Evolutionary conservation across 2,113 vertebrate genomes (phyloP), one percentile per base, ranked within the genome.

Genomic region (Anoura caudifer): DNA sequence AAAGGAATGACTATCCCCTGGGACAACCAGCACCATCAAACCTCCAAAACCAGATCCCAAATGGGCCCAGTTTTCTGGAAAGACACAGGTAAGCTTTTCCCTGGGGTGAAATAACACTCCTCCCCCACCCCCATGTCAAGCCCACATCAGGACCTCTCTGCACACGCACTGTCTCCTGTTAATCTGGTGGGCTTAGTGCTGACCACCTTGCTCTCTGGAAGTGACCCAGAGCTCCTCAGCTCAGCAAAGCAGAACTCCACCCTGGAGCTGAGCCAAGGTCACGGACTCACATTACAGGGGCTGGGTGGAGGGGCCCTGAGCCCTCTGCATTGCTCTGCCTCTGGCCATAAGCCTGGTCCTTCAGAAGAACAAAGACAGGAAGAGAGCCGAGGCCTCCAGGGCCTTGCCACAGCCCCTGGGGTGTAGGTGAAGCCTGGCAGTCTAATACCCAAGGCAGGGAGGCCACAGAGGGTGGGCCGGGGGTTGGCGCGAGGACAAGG

Each of bases 301-400:
- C 83, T 2, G 36, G 52, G 76, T n/a, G 17, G 77, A 63, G 54
- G 76, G 56, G 76, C 69, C 67, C 59, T 63, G 67, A 47, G 1
- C 83, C 82, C 88, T 95, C 45, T 59, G 61, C 14, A 73, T 33
- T 36, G 80, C 56, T 93, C 87, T 52, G n/a, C 50, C 59, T 75
- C 92, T 96, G 95, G 93, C 88, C 81, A 50, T 43, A 14, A 85
- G 94, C 77, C 88, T 79, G 31, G 52, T 65, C 91, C 97, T 98
- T 91, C 73, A 8, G 43, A 87, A 67, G 61, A 94, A 96, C 91
- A 96, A 97, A 97, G 87, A 69, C 91, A 97, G 97, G 97, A 97
- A 96, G 79, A 50, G 77, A 90, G 31, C 65, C 24, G 81, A 61
- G 72, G 52, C 47, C 90, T 90, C 52, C 10, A 1, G 41, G 50